Conservation (phyloP, 2,113 vertebrate genomes). For the Trichomycterus rosablanca region DNA sequence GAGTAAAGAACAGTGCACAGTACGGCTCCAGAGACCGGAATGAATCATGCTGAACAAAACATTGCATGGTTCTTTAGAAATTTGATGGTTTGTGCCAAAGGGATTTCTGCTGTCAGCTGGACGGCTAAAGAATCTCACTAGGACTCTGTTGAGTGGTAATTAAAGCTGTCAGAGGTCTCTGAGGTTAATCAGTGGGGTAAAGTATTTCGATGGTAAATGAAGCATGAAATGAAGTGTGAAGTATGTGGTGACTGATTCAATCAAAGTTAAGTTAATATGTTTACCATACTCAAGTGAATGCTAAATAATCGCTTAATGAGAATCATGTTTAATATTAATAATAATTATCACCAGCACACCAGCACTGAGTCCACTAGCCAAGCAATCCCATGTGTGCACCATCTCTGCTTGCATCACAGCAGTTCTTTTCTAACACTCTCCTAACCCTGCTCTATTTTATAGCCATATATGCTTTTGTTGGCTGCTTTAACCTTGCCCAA, state of each 20-base stretch:
- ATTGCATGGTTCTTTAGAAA: conserved; percentile 1
- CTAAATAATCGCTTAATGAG: too few relatives aligned
- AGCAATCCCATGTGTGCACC: conserved; percentile 39
- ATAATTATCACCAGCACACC: too few relatives aligned
- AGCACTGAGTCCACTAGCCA: too few relatives aligned
- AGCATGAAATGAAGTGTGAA: conserved; percentile 1
- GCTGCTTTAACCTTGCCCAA: conserved; percentile 17
- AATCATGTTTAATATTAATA: too few relatives aligned
- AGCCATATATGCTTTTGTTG: conserved; percentile 50
- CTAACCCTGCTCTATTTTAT: conserved; percentile 36
- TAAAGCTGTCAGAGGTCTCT: conserved; percentile 10
- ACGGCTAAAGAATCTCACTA: not conserved
- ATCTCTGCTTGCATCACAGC: conserved; percentile 34
- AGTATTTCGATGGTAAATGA: conserved; percentile 29
- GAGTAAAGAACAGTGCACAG: too few relatives aligned
- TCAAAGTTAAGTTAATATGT: too few relatives aligned
- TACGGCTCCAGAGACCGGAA: too few relatives aligned
- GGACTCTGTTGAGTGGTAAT: conserved; percentile 16
- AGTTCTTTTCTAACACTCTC: conserved; percentile 20
- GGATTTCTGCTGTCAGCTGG: conserved; percentile 20
- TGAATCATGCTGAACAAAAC: conserved; percentile 6
- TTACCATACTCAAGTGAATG: too few relatives aligned
- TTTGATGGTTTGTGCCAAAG: conserved; percentile 8
- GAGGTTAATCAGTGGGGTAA: conserved; percentile 32
- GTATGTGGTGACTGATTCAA: not conserved